These are phyloP conservation scores for Sus cebifrons DNA, from an alignment of 2,797 vertebrate genomes.

Conservation along the genomic window DNA sequence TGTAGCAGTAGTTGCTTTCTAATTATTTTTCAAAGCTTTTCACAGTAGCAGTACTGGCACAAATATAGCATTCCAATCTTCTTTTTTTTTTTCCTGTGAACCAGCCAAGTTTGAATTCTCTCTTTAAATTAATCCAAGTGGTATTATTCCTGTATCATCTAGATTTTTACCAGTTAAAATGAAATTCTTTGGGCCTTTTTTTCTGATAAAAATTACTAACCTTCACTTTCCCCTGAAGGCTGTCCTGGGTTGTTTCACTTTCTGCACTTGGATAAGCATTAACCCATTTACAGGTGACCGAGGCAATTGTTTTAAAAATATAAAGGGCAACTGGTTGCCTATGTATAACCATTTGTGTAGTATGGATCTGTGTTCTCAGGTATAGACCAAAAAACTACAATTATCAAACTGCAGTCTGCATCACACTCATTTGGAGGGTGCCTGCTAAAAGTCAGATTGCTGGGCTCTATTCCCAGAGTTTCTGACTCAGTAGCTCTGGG, in stretches of 20 bases:
- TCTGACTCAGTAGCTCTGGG: conserved; percentile 31
- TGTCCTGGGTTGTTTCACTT: not conserved
- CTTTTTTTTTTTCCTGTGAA: conserved; percentile 47
- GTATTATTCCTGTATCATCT: conserved; percentile 62
- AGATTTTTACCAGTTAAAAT: conserved; percentile 65
- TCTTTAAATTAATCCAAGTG: conserved; percentile 77
- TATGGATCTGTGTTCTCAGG: not conserved
- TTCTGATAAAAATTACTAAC: conserved; percentile 62
- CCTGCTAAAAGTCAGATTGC: not conserved
- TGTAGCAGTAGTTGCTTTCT: conserved; percentile 60
- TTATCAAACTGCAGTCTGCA: not conserved
- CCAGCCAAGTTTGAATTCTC: conserved; percentile 74
- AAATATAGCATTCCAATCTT: conserved; percentile 76
- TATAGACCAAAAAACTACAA: conserved; percentile 18
- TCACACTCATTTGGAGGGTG: not conserved
- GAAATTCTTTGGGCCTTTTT: conserved; percentile 50
- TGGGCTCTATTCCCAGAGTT: not conserved
- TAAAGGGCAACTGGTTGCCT: not conserved
- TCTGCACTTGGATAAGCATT: not conserved
- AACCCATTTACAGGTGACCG: not conserved
- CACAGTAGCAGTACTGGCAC: conserved; percentile 62
- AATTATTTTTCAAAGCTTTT: conserved; percentile 82
- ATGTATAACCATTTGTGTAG: not conserved
- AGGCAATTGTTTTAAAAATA: conserved; percentile 27
- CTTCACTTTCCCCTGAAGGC: conserved; percentile 2